Percentiles rank a stretch among this genome's conserved stretches.
Evolutionary conservation across 1,140 invertebrate genomes (phyloP).

Genomic region (Seison nebaliae): DNA sequence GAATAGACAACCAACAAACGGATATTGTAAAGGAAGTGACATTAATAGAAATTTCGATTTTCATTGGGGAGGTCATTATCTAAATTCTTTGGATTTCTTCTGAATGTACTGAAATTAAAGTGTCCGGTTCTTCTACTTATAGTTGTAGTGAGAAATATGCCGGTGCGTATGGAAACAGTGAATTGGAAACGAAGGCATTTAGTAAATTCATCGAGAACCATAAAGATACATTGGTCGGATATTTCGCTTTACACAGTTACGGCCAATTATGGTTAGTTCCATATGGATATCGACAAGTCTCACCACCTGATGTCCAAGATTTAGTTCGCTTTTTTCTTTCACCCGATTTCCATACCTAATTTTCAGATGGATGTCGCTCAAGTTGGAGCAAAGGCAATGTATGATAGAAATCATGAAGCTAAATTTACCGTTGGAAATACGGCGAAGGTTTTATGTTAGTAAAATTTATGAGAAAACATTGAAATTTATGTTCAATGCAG

Average conservation of each 20-base stretch:
- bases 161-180: conserved; percentile 7
- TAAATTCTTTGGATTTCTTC: background rate
- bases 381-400: too few relatives aligned
- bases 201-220: conserved; percentile 1
- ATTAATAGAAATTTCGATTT: conserved; percentile 10
- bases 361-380: too few relatives aligned
- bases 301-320: too few relatives aligned
- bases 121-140: conserved; percentile 5
- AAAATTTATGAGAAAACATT: too few relatives aligned
- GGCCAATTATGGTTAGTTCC: background rate
- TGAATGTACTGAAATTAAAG: conserved; percentile 1
- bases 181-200: conserved; percentile 7
- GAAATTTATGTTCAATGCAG: too few relatives aligned
- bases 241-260: conserved; percentile 10
- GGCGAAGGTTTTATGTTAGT: too few relatives aligned
- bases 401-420: too few relatives aligned
- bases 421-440: too few relatives aligned
- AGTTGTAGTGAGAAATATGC: conserved; percentile 12
- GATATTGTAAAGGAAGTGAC: conserved; percentile 7
- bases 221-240: conserved; percentile 1
- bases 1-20: conserved; percentile 8
- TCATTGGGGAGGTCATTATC: conserved; percentile 1
- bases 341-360: too few relatives aligned
- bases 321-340: too few relatives aligned
- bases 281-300: too few relatives aligned